phyloP scores from a whole-genome alignment of 2,113 vertebrate genomes.

The Psittacus erithacus region DNA sequence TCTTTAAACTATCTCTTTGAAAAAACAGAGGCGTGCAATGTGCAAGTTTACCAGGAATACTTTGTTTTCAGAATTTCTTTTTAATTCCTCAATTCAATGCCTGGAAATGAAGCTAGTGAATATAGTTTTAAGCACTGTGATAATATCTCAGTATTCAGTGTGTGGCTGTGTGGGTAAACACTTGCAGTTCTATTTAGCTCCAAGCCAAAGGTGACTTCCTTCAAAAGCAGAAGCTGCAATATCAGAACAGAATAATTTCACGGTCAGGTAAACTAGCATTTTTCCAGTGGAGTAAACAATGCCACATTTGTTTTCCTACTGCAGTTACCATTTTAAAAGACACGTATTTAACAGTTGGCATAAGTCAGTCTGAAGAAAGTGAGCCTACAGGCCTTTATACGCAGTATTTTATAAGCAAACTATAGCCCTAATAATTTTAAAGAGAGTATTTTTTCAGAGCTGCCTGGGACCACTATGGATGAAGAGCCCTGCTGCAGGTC shows the following conservation, averaged over 20 bases:
- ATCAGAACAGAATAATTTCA: neutral
- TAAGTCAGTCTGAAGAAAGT: neutral
- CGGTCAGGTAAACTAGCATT: neutral
- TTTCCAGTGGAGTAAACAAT: neutral
- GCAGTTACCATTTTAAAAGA: neutral
- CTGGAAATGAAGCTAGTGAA: neutral
- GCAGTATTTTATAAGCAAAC: neutral
- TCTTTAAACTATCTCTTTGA: neutral
- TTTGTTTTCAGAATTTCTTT: neutral
- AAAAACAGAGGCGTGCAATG: neutral
- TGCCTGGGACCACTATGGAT: neutral
- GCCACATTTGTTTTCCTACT: neutral
- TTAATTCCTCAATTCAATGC: neutral
- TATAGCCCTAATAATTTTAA: neutral
- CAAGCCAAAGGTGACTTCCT: neutral
- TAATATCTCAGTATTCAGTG: neutral
- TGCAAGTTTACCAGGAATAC: neutral
- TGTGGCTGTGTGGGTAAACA: neutral
- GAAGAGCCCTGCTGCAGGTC: accelerated
- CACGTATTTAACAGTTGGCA: neutral
- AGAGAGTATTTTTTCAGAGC: neutral
- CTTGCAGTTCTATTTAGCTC: neutral
- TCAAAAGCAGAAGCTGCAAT: neutral
- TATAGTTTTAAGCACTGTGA: neutral
- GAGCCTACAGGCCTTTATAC: neutral